phyloP scores from a whole-genome alignment of 2,797 vertebrate species.

The Sebastes hubbsi region DNA sequence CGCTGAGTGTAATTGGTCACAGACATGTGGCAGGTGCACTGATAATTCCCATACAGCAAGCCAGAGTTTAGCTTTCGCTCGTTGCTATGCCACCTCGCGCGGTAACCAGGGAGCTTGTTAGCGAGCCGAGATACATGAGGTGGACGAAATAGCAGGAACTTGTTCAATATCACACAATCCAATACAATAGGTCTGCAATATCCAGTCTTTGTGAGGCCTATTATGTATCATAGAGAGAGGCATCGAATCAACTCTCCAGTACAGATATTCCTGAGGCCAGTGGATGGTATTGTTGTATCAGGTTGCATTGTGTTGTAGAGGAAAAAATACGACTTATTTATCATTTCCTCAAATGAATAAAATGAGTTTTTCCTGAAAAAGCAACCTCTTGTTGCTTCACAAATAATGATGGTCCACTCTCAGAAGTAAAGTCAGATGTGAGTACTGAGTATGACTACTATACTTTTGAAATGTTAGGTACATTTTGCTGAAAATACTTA shows the following conservation, averaged over 20 bases:
- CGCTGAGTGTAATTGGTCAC: constrained; percentile 40
- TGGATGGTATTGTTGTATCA: background rate
- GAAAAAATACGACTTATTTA: background rate
- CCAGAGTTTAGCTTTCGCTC: background rate
- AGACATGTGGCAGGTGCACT: constrained; percentile 44
- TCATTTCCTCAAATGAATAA: background rate
- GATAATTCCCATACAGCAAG: constrained; percentile 32
- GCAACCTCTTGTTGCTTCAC: background rate
- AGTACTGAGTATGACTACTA: no score
- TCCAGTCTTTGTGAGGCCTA: background rate
- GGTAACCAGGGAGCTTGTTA: constrained; percentile 49
- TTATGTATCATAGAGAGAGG: background rate
- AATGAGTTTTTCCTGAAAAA: background rate
- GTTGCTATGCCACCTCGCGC: constrained; percentile 21
- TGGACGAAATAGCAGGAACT: background rate
- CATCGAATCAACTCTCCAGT: background rate
- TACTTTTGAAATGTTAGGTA: no score
- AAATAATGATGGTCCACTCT: background rate
- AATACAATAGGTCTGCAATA: background rate
- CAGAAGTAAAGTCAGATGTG: background rate
- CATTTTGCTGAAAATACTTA: no score
- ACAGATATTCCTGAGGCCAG: background rate
- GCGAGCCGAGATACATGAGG: background rate
- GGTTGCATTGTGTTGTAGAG: background rate
- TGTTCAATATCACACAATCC: background rate